Conservation (phyloP, 2,888 invertebrate genomes). For the Oligia fasciuncula region DNA sequence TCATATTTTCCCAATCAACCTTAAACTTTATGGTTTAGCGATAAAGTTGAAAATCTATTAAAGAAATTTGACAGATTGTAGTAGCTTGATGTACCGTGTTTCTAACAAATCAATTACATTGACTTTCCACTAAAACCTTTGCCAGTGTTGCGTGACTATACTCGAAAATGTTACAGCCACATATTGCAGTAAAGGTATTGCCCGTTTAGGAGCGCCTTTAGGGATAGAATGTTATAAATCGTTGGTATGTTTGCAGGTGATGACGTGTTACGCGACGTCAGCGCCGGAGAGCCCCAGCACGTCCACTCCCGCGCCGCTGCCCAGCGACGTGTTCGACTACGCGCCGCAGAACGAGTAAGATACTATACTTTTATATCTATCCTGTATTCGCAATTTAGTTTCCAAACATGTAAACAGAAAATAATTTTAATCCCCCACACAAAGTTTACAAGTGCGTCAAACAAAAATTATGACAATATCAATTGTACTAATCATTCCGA, state of each 20-base stretch:
- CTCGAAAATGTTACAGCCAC: not conserved
- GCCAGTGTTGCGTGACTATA: not conserved
- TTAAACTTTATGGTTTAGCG: no score
- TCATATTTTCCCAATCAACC: no score
- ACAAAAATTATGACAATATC: not conserved
- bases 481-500: not conserved
- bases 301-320: constrained; percentile 76
- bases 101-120: not conserved
- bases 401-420: not conserved
- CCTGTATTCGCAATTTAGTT: not conserved
- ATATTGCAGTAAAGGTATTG: not conserved
- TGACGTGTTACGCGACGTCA: constrained; percentile 87
- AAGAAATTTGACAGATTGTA: no score
- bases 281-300: constrained; percentile 86
- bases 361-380: not conserved
- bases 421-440: not conserved
- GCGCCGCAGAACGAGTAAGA: constrained; percentile 76
- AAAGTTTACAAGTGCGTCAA: not conserved
- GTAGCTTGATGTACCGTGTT: no score
- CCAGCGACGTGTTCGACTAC: constrained; percentile 82
- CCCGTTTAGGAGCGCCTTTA: not conserved
- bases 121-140: not conserved
- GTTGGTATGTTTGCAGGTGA: constrained; percentile 74
- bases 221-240: not conserved
- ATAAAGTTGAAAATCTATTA: no score